Evolutionary conservation across 2,888 invertebrate genomes (phyloP).

Genomic region (Drosophila austrosaltans): DNA sequence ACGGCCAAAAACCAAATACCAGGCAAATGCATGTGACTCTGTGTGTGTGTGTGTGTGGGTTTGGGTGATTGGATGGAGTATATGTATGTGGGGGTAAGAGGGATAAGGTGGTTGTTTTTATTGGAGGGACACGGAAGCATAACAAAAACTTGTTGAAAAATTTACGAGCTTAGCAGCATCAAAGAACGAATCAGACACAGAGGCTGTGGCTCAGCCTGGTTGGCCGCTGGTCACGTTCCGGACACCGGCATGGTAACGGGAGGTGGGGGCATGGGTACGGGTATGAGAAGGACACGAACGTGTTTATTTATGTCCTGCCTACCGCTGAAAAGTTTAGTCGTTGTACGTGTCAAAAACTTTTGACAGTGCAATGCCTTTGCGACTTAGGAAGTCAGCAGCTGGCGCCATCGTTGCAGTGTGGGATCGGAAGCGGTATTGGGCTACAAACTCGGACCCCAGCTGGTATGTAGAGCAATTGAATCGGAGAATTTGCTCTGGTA

Average conservation of each 20-base stretch:
- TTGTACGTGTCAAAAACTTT: constrained; percentile 75
- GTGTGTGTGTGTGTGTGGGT: constrained; percentile 10
- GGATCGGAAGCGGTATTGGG: constrained; percentile 18
- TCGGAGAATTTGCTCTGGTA: constrained; percentile 12
- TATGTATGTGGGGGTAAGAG: background rate
- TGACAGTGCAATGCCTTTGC: constrained; percentile 67
- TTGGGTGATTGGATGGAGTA: constrained; percentile 2
- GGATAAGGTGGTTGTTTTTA: constrained; percentile 22
- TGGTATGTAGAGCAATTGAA: constrained; percentile 57
- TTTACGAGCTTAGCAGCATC: constrained; percentile 61
- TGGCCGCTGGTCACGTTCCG: constrained; percentile 60
- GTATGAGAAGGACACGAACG: constrained; percentile 48
- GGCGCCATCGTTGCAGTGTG: constrained; percentile 37
- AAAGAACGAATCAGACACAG: constrained; percentile 65
- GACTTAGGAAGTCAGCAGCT: constrained; percentile 54
- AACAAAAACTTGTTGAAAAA: constrained; percentile 74
- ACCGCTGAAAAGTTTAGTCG: constrained; percentile 72
- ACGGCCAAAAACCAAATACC: constrained; percentile 41
- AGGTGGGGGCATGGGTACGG: background rate
- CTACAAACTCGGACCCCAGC: constrained; percentile 39
- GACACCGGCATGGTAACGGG: constrained; percentile 18
- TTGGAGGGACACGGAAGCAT: constrained; percentile 63
- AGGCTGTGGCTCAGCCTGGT: constrained; percentile 42
- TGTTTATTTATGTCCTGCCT: constrained; percentile 71
- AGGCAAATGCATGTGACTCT: constrained; percentile 17